Base-by-base conservation (phyloP, 1,140 invertebrate species). In the Lordiphosa mommai region DNA sequence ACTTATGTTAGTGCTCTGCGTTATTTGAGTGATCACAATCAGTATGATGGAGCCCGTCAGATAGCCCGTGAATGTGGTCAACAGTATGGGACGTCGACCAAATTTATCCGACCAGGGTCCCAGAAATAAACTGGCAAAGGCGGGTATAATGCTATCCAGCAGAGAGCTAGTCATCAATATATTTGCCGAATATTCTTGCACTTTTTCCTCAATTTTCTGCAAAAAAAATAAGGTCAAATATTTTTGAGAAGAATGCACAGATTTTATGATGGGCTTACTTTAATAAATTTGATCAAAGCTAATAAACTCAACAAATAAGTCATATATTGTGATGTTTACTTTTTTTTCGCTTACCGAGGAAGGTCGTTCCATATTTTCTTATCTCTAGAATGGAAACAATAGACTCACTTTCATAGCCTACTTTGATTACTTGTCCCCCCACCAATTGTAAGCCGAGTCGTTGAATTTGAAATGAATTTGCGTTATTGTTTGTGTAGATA, bases 41-140 rank as follows among this genome's bases (percentile, higher is more conserved):
- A 88, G 30, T 46, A 87, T 76, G 1, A 61, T 40, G 4, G 61
- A 67, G 12, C 68, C 55, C 1, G 51, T 30, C 1, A 86, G 63
- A 46, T 88, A 88, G 9, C 87, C 92, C 44, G 89, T 74, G 50
- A 91, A 89, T 10, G 91, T 88, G 2, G 89, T 67, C 3, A 94
- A 65, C 6, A 95, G 70, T 34, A 94, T 87, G 7, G 93, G 93
- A 71, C 93, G 92, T 4, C 94, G 90, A 30, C 94, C 94, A 88
- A 94, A 91, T 47, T 89, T 91, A 72, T 94, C 93, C 52, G 93
- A 94, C 94, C 93, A 94, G 1, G 93, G 92, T 37, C 93, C 94
- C 14, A 94, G 67, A 72, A 94, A 93, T 4, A 94, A 88, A 49
- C 92, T 92, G 0, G 93, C 80, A 33, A 93, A 64, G 1, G 93